phyloP scores from a whole-genome alignment of 2,797 vertebrate genomes.

The Acrossocheilus fasciatus region DNA sequence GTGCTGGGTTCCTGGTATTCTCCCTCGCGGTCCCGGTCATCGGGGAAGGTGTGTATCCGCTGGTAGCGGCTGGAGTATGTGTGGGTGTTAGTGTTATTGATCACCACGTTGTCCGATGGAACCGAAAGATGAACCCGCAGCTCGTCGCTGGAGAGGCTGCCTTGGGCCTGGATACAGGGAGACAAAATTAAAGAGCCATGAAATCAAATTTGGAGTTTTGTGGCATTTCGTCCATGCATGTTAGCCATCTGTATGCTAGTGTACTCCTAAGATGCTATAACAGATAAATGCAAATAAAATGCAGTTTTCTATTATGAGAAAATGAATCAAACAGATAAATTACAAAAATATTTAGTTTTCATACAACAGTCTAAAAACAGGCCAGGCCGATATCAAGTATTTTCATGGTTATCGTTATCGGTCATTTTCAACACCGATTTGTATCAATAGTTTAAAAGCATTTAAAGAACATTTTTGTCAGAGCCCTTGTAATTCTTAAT shows the following conservation, averaged over 20 bases:
- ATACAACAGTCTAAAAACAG: background rate
- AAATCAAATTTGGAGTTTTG: slow-evolving; percentile 3
- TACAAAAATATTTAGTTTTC: background rate
- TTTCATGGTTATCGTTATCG: background rate
- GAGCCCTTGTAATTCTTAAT: background rate
- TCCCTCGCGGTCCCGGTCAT: slow-evolving; percentile 77
- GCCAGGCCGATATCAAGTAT: background rate
- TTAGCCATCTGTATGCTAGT: background rate
- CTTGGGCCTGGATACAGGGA: slow-evolving; percentile 81
- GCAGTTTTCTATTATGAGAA: background rate
- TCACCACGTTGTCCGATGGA: slow-evolving; percentile 90
- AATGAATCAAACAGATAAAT: background rate
- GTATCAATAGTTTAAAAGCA: background rate
- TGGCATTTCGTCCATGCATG: background rate
- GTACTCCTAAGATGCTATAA: background rate
- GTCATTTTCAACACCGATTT: background rate
- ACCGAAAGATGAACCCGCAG: slow-evolving; percentile 91
- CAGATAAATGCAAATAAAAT: slow-evolving; percentile 13
- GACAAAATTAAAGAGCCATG: slow-evolving; percentile 34
- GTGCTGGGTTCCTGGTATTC: slow-evolving; percentile 90
- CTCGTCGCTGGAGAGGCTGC: slow-evolving; percentile 88
- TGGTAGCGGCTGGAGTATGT: slow-evolving; percentile 88
- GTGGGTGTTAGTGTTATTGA: slow-evolving; percentile 94
- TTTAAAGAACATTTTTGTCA: background rate
- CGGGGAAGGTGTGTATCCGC: slow-evolving; percentile 84